These are phyloP conservation scores for Leptarthrus brevirostris DNA, from an alignment of 2,888 invertebrate species.

Conservation along the genomic window DNA sequence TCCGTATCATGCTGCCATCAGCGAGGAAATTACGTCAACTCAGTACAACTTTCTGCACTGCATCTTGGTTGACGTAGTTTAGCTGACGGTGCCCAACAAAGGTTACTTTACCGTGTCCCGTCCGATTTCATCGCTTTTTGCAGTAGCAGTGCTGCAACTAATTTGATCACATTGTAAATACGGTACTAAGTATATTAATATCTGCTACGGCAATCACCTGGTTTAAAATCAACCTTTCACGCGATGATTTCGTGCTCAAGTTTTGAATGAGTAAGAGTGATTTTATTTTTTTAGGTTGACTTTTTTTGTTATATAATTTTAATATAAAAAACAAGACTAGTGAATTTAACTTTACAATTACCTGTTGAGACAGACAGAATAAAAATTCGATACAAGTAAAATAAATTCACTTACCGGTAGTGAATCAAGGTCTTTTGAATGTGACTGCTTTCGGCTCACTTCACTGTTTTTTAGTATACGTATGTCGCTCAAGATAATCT, in stretches of 20 bases:
- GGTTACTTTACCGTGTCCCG: background rate
- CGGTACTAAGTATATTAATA: background rate
- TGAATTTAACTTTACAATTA: too few relatives aligned
- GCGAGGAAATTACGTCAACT: slow-evolving; percentile 18
- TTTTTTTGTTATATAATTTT: too few relatives aligned
- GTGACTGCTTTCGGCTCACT: too few relatives aligned
- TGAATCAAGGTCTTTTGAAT: too few relatives aligned
- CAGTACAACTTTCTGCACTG: background rate
- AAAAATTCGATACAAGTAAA: too few relatives aligned
- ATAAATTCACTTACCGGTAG: too few relatives aligned
- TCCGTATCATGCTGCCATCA: slow-evolving; percentile 9
- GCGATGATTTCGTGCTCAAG: background rate
- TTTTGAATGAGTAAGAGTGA: slow-evolving; percentile 3
- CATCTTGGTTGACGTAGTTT: background rate
- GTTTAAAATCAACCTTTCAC: slow-evolving; percentile 14
- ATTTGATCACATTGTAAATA: background rate
- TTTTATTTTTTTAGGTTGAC: background rate
- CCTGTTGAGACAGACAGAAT: too few relatives aligned
- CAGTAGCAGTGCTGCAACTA: background rate
- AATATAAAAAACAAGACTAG: too few relatives aligned
- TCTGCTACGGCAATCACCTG: slow-evolving; percentile 10
- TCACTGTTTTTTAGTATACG: too few relatives aligned
- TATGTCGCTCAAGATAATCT: too few relatives aligned
- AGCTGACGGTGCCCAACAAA: background rate
- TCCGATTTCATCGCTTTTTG: too few relatives aligned